Evolutionary conservation across 1,140 invertebrate genomes (phyloP).

Genomic region (Temnothorax longispinosus): DNA sequence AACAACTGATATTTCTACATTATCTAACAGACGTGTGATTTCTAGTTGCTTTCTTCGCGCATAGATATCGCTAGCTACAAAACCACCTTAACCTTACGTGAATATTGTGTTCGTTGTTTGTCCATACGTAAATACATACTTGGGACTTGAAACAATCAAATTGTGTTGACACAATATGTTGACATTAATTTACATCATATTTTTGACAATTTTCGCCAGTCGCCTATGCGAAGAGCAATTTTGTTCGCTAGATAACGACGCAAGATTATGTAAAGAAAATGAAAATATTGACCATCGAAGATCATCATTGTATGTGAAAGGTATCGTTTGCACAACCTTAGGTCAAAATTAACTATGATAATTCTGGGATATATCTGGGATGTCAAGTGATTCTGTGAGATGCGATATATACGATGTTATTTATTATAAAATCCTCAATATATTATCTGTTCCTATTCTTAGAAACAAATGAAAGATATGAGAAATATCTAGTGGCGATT

Average conservation of each 20-base stretch:
- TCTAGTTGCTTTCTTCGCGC: too few species aligned
- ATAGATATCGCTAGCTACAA: slow-evolving; percentile 35
- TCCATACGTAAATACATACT: too few species aligned
- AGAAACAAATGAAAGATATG: slow-evolving; percentile 74
- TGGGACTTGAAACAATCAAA: background rate
- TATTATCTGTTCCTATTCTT: background rate
- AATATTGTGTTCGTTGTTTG: background rate
- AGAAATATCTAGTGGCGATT: slow-evolving; percentile 75
- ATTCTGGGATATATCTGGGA: background rate
- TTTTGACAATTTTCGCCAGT: background rate
- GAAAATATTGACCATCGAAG: background rate
- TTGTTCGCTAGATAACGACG: slow-evolving; percentile 28
- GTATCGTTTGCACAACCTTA: slow-evolving; percentile 17
- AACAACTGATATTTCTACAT: background rate
- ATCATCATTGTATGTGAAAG: slow-evolving; percentile 53
- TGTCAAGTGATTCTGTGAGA: background rate
- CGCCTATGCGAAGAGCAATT: slow-evolving; percentile 47
- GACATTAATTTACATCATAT: slow-evolving; percentile 23
- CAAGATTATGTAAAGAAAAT: slow-evolving; percentile 32
- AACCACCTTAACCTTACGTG: background rate
- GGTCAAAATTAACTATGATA: background rate
- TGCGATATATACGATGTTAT: background rate
- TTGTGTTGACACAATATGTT: slow-evolving; percentile 1
- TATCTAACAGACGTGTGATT: too few species aligned
- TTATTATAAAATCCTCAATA: too few species aligned